Evolutionary conservation across 1,140 invertebrate species (phyloP).

Genomic region (Calephelis virginiensis): DNA sequence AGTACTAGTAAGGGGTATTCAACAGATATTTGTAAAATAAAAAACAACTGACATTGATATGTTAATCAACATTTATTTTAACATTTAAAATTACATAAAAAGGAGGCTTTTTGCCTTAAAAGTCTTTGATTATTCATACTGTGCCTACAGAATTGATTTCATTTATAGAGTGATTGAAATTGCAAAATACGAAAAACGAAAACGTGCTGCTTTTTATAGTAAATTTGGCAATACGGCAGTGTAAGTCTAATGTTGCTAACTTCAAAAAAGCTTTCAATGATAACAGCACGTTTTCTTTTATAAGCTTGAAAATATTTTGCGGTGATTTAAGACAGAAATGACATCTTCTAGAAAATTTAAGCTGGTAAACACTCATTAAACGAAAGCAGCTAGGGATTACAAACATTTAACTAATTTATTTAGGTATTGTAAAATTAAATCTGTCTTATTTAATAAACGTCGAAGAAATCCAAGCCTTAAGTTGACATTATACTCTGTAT

Average conservation of each 20-base stretch:
- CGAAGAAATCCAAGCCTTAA: no score
- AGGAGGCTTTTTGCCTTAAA: conserved; percentile 72
- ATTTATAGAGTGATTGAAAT: conserved; percentile 59
- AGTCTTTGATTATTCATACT: conserved; percentile 72
- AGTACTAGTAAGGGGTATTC: neutral
- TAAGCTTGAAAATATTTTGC: neutral
- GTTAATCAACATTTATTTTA: conserved; percentile 76
- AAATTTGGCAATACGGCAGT: conserved; percentile 8
- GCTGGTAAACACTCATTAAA: neutral
- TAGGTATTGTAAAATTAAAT: no score
- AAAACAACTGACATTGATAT: conserved; percentile 66
- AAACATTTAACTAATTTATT: no score
- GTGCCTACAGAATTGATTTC: conserved; percentile 73
- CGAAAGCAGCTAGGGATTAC: no score
- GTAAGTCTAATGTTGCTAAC: neutral
- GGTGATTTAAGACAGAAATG: neutral
- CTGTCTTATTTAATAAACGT: no score
- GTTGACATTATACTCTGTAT: no score
- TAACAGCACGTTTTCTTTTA: conserved; percentile 1
- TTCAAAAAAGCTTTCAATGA: neutral
- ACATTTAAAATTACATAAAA: conserved; percentile 78
- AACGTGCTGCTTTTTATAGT: conserved; percentile 34
- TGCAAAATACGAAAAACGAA: conserved; percentile 23
- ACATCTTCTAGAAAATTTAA: neutral
- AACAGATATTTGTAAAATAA: conserved; percentile 25